These are phyloP conservation scores for Synodontis membranacea DNA, from an alignment of 2,113 vertebrate species.

Conservation along the genomic window DNA sequence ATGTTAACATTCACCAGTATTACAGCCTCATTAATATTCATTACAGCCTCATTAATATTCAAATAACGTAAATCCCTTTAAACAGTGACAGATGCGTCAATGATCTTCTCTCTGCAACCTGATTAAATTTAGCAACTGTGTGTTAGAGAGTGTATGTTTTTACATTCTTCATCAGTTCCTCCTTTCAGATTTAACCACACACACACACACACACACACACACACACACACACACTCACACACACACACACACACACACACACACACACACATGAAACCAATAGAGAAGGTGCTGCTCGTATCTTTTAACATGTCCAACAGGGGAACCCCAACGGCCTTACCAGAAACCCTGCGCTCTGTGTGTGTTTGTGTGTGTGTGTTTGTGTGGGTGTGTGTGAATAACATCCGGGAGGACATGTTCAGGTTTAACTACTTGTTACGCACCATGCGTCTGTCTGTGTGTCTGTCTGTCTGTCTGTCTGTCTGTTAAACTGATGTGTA, in stretches of 20 bases:
- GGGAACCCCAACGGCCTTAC: slow-evolving; percentile 4
- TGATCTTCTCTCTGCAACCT: background rate
- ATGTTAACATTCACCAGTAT: background rate
- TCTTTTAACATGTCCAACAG: slow-evolving; percentile 12
- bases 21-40: background rate
- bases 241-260: slow-evolving; percentile 2
- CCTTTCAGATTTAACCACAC: background rate
- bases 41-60: background rate
- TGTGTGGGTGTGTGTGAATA: slow-evolving; percentile 16
- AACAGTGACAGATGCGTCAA: background rate
- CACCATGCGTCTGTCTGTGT: background rate
- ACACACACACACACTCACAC: slow-evolving; percentile 10
- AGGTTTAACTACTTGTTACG: background rate
- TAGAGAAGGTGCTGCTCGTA: background rate
- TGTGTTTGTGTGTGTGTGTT: slow-evolving; percentile 12
- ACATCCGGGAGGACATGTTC: background rate
- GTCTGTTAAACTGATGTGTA: slow-evolving; percentile 11
- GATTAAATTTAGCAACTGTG: background rate
- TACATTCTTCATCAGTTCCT: background rate
- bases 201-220: slow-evolving; percentile 16
- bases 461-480: background rate
- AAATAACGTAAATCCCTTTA: background rate
- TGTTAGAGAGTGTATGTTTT: background rate
- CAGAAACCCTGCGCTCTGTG: background rate
- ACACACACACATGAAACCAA: background rate